phyloP scores from a whole-genome alignment of 2,113 vertebrate species.

The Rafetus swinhoei region DNA sequence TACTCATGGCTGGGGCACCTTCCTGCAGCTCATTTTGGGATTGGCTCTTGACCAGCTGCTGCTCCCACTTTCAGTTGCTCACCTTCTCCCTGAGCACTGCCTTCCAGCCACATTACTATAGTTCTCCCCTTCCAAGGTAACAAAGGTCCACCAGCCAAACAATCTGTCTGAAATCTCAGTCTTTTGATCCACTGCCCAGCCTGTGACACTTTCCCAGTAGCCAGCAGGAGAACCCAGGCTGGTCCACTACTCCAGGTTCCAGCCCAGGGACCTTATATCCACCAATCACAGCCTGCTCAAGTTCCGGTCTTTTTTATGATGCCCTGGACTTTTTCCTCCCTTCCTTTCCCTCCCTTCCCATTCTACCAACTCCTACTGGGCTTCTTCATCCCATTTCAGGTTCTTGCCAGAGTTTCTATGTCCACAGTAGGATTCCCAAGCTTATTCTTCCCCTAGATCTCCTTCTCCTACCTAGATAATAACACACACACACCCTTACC shows the following conservation, averaged over 20 bases:
- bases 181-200: neutral
- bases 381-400: neutral
- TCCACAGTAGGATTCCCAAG: neutral
- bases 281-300: neutral
- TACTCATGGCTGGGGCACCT: neutral
- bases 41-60: neutral
- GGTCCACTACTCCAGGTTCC: neutral
- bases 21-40: neutral
- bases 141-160: neutral
- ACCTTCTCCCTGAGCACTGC: neutral
- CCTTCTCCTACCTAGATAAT: neutral
- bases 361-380: neutral
- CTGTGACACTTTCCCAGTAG: neutral
- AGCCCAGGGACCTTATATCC: neutral
- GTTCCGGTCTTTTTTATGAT: neutral
- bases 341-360: neutral
- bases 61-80: neutral
- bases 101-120: neutral
- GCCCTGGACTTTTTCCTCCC: neutral
- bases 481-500: neutral
- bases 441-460: neutral
- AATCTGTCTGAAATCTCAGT: neutral
- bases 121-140: neutral
- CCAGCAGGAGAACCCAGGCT: neutral
- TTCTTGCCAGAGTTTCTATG: neutral